These are phyloP conservation scores for Gorsachius magnificus DNA, from an alignment of 2,797 vertebrate species.

Conservation along the genomic window DNA sequence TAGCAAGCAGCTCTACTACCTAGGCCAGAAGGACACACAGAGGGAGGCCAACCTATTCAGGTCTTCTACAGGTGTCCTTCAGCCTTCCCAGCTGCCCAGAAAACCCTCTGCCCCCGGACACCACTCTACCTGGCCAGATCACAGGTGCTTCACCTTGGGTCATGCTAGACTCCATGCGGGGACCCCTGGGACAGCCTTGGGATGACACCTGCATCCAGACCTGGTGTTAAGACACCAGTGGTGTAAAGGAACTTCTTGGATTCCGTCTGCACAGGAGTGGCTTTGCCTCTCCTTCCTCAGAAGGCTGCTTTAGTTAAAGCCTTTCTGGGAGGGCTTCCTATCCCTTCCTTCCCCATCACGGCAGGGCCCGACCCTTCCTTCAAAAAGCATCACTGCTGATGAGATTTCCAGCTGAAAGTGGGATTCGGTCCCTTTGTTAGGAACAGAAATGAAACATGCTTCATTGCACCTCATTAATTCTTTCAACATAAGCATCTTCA, in stretches of 20 bases:
- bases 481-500: not conserved
- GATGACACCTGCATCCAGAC: not conserved
- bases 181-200: not conserved
- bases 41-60: fast-evolving
- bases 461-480: not conserved
- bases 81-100: not conserved
- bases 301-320: not conserved
- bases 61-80: not conserved
- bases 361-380: not conserved
- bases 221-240: not conserved
- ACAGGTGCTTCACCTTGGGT: not conserved
- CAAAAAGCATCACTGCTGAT: not conserved
- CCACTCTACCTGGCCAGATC: not conserved
- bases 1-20: not conserved
- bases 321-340: not conserved
- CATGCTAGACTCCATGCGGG: not conserved
- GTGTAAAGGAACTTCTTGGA: not conserved
- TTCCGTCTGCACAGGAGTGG: not conserved
- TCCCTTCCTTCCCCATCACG: fast-evolving
- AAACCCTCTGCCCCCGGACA: not conserved
- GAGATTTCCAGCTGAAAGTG: not conserved
- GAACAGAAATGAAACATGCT: not conserved
- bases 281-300: not conserved
- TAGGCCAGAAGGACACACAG: not conserved
- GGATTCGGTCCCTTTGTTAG: not conserved